phyloP scores from a whole-genome alignment of 2,113 vertebrate species.

The Aix galericulata region DNA sequence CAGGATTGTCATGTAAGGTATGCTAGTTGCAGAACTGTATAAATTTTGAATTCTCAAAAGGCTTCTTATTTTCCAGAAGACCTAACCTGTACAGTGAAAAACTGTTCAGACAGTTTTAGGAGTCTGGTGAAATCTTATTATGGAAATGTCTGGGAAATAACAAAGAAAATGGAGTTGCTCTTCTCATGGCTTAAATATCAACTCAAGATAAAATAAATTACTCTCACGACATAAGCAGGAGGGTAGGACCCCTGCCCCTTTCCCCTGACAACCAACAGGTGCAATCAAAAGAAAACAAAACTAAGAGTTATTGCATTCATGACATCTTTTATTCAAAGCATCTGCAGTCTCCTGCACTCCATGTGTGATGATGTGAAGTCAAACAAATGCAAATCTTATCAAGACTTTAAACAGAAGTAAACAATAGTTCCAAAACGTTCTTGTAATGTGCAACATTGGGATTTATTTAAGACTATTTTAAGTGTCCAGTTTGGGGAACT shows the following conservation, averaged over 20 bases:
- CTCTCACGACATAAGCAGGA: background rate
- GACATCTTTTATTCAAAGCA: background rate
- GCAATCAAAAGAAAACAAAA: background rate
- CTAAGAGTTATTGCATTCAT: background rate
- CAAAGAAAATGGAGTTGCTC: background rate
- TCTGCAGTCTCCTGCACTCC: background rate
- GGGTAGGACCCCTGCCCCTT: background rate
- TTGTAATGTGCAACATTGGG: background rate
- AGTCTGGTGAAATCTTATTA: background rate
- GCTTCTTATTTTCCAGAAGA: background rate
- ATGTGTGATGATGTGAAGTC: background rate
- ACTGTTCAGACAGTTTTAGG: background rate
- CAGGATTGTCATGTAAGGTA: background rate
- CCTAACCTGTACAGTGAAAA: background rate
- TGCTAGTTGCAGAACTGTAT: background rate
- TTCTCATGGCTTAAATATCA: background rate
- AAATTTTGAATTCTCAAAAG: background rate
- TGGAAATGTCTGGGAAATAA: background rate
- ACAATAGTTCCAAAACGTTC: background rate
- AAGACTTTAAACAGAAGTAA: background rate
- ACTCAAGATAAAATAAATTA: background rate
- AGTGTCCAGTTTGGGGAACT: background rate
- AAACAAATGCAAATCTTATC: background rate
- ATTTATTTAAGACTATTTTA: background rate
- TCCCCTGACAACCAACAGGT: background rate